Percentiles rank a stretch among this genome's conserved stretches.
Evolutionary conservation across 1,140 invertebrate species (phyloP).

Genomic region (Mylabris phalerata): DNA sequence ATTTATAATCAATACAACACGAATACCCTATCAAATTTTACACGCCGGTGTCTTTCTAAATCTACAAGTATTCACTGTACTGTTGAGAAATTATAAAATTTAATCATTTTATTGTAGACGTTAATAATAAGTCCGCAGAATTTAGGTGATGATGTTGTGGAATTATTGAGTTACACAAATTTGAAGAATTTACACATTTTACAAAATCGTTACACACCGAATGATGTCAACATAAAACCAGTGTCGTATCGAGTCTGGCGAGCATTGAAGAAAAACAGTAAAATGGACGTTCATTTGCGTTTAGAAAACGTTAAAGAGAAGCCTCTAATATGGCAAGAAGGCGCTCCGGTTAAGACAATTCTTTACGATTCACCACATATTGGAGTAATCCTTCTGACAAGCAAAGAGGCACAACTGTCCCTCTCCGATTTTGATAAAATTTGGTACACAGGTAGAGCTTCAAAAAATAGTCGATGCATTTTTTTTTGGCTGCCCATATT

Average conservation of each 20-base stretch:
- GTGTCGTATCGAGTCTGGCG: conserved; percentile 46
- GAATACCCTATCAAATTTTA: conserved; percentile 62
- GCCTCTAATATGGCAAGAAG: conserved; percentile 50
- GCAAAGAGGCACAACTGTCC: too few species aligned
- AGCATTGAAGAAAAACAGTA: conserved; percentile 49
- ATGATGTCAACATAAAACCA: conserved; percentile 45
- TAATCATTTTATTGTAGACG: conserved; percentile 45
- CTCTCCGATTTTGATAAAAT: too few species aligned
- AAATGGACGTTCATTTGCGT: conserved; percentile 52
- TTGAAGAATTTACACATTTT: conserved; percentile 68
- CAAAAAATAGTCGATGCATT: too few species aligned
- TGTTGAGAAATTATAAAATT: neutral
- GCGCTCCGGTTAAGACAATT: conserved; percentile 59
- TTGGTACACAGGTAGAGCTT: too few species aligned
- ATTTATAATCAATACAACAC: conserved; percentile 69
- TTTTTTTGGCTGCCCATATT: too few species aligned
- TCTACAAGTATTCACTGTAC: conserved; percentile 49
- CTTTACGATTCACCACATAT: conserved; percentile 58
- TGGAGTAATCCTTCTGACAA: conserved; percentile 41
- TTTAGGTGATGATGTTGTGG: conserved; percentile 67
- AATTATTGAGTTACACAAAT: conserved; percentile 58
- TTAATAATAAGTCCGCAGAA: conserved; percentile 76
- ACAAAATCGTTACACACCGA: conserved; percentile 66
- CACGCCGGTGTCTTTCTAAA: conserved; percentile 74
- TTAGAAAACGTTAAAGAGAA: conserved; percentile 48